Evolutionary conservation across 2,888 invertebrate species (phyloP).

Genomic region (Stegophylla sp.): DNA sequence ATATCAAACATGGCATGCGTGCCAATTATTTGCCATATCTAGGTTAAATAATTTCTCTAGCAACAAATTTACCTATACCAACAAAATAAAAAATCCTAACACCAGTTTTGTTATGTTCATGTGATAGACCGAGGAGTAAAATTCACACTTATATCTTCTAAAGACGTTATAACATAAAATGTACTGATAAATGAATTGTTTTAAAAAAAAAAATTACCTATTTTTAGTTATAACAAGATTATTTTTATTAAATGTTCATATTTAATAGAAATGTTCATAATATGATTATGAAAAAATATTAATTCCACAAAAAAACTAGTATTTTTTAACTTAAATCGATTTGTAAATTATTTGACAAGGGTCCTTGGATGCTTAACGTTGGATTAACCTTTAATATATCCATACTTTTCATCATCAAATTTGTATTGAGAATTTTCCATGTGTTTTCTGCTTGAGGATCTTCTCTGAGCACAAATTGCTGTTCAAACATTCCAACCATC

Average conservation of each 20-base stretch:
- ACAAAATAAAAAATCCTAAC: no score
- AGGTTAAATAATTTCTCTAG: no score
- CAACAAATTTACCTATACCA: no score
- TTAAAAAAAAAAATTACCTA: neutral
- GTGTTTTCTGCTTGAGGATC: slow-evolving; percentile 53
- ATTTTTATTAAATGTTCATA: neutral
- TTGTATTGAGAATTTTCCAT: slow-evolving; percentile 47
- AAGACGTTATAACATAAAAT: no score
- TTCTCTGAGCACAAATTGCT: slow-evolving; percentile 48
- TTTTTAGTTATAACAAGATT: neutral
- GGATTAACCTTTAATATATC: neutral
- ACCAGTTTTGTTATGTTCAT: no score
- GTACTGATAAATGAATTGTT: no score
- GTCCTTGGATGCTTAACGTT: slow-evolving; percentile 12
- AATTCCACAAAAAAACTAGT: no score
- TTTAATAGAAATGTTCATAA: neutral
- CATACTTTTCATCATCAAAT: slow-evolving; percentile 51
- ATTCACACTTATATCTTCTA: no score
- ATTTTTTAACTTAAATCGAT: neutral
- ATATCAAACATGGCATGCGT: no score
- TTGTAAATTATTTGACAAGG: neutral
- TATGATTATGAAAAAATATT: neutral
- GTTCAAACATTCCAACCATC: slow-evolving; percentile 54
- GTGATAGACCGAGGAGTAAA: no score
- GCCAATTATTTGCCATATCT: no score